phyloP scores from a whole-genome alignment of 2,888 invertebrate species.

The Eupsilia transversa region DNA sequence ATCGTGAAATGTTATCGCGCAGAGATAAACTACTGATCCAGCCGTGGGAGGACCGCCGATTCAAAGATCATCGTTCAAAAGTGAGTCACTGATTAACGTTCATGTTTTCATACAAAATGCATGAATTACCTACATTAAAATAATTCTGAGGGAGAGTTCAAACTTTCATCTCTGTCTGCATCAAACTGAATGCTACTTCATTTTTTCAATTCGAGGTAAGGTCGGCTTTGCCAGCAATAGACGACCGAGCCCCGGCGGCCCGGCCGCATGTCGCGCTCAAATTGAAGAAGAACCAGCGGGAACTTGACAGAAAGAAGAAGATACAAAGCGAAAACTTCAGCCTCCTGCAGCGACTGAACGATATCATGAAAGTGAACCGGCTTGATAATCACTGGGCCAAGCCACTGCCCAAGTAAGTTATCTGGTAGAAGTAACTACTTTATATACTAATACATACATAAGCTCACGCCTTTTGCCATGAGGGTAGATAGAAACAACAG shows the following conservation, averaged over 20 bases:
- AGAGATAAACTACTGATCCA: constrained; percentile 93
- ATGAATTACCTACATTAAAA: background rate
- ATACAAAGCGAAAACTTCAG: constrained; percentile 93
- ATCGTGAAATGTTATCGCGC: constrained; percentile 91
- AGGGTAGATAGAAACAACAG: background rate
- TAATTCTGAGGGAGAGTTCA: background rate
- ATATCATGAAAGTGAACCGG: constrained; percentile 92
- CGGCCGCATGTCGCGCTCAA: constrained; percentile 93
- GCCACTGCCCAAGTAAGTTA: constrained; percentile 91
- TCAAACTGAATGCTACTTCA: background rate
- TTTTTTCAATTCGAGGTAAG: constrained; percentile 82
- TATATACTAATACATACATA: background rate
- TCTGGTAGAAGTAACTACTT: no score
- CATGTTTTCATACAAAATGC: constrained; percentile 17
- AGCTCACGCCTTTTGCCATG: background rate
- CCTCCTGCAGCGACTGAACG: constrained; percentile 92
- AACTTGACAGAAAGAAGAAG: constrained; percentile 91
- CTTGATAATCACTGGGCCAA: constrained; percentile 92
- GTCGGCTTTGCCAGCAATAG: constrained; percentile 92
- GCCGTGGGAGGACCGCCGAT: constrained; percentile 93
- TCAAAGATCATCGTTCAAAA: constrained; percentile 93
- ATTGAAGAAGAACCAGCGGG: constrained; percentile 93
- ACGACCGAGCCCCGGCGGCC: constrained; percentile 91
- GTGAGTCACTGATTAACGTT: constrained; percentile 78
- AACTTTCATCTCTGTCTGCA: background rate